phyloP scores from a whole-genome alignment of 2,888 invertebrate species.

The Nemotelus nigrinus region DNA sequence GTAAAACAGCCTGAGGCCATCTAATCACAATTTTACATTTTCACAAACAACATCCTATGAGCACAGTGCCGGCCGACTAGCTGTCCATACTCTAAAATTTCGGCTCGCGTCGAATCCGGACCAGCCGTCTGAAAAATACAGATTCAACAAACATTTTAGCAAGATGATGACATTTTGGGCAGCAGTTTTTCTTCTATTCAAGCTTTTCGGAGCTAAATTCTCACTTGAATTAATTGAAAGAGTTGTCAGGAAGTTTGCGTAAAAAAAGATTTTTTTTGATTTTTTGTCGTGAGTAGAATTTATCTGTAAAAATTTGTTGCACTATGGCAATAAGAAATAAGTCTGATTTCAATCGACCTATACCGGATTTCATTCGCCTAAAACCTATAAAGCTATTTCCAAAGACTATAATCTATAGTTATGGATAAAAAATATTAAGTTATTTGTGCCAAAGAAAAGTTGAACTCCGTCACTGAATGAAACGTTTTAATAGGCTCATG shows the following conservation, averaged over 20 bases:
- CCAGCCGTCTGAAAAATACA: slow-evolving; percentile 55
- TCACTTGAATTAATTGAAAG: slow-evolving; percentile 10
- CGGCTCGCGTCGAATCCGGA: slow-evolving; percentile 53
- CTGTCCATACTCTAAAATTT: slow-evolving; percentile 60
- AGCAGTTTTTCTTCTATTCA: neutral
- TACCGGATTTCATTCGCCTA: too few species aligned
- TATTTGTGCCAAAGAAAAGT: too few species aligned
- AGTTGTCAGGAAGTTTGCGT: slow-evolving; percentile 15
- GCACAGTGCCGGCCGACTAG: slow-evolving; percentile 62
- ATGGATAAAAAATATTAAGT: too few species aligned
- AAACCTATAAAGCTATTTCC: too few species aligned
- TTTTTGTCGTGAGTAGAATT: too few species aligned
- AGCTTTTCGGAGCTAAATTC: slow-evolving; percentile 28
- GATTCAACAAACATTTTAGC: slow-evolving; percentile 22
- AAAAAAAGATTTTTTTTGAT: neutral
- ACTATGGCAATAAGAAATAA: too few species aligned
- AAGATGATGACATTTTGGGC: neutral
- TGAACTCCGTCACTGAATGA: too few species aligned
- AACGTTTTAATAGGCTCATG: too few species aligned
- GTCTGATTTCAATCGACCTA: too few species aligned
- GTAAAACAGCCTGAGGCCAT: too few species aligned
- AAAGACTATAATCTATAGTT: too few species aligned
- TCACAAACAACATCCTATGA: slow-evolving; percentile 57
- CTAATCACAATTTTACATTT: neutral
- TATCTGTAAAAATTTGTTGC: too few species aligned